phyloP scores from a whole-genome alignment of 2,888 invertebrate genomes.

The Ethmia dodecea region DNA sequence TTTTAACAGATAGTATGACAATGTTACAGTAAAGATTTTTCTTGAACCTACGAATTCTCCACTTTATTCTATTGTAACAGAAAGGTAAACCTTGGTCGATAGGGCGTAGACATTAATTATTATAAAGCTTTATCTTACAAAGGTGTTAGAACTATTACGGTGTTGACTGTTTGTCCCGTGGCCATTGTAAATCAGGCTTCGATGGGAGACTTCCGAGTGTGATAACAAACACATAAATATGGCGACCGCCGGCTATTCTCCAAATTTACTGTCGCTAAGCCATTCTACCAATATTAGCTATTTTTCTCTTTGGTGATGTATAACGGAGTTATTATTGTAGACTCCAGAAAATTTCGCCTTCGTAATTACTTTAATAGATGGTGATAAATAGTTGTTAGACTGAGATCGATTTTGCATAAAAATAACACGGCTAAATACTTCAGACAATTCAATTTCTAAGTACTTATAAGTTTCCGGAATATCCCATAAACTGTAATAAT shows the following conservation, averaged over 20 bases:
- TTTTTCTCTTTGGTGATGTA: constrained; percentile 33
- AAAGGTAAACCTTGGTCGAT: neutral
- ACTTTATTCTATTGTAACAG: neutral
- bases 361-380: too few relatives aligned
- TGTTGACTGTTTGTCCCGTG: constrained; percentile 54
- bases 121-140: constrained; percentile 4
- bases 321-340: too few relatives aligned
- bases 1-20: too few relatives aligned
- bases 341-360: too few relatives aligned
- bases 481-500: constrained; percentile 27
- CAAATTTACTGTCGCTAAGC: constrained; percentile 55
- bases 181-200: constrained; percentile 56
- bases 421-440: too few relatives aligned
- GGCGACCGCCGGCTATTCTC: constrained; percentile 55
- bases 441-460: too few relatives aligned
- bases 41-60: too few relatives aligned
- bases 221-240: constrained; percentile 71
- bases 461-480: constrained; percentile 14
- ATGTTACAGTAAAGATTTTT: too few relatives aligned
- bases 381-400: too few relatives aligned
- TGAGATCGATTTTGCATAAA: too few relatives aligned
- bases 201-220: constrained; percentile 56
- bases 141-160: constrained; percentile 51
- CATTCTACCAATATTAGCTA: constrained; percentile 39
- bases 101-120: neutral